Conservation (phyloP, 2,113 vertebrate genomes). For the Menidia beryllina region DNA sequence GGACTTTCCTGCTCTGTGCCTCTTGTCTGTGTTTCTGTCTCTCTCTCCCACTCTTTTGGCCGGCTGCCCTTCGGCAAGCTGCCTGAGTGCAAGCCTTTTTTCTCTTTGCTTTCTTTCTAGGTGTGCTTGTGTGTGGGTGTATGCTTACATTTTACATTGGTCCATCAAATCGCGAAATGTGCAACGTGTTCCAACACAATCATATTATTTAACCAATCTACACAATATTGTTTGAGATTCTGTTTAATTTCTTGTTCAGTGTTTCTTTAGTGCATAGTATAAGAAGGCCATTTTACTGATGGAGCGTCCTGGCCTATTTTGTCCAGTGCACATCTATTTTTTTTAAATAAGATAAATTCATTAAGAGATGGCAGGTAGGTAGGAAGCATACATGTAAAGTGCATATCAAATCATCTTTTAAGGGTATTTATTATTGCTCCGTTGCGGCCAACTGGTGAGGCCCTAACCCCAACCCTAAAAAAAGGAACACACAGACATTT, state of each 20-base stretch:
- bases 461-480: background rate
- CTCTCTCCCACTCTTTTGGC: conserved; percentile 77
- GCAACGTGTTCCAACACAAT: conserved; percentile 25
- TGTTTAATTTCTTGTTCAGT: conserved; percentile 1
- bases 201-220: conserved; percentile 24
- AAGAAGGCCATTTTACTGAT: conserved; percentile 27
- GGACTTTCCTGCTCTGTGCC: conserved; percentile 82
- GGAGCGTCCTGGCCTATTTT: conserved; percentile 29
- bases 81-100: conserved; percentile 74
- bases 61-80: conserved; percentile 79
- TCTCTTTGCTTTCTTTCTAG: conserved; percentile 41
- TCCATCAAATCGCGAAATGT: conserved; percentile 23
- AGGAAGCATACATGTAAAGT: conserved; percentile 16
- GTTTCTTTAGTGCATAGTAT: conserved; percentile 9
- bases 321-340: conserved; percentile 13
- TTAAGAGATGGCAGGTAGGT: conserved; percentile 25
- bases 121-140: conserved; percentile 40
- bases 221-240: background rate
- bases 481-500: background rate
- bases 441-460: conserved; percentile 1
- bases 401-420: too few species aligned
- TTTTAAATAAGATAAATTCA: conserved; percentile 19
- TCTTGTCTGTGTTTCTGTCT: conserved; percentile 34
- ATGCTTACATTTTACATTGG: conserved; percentile 30
- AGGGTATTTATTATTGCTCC: background rate